Conservation (phyloP, 2,113 vertebrate genomes). For the Polyodon spathula region DNA sequence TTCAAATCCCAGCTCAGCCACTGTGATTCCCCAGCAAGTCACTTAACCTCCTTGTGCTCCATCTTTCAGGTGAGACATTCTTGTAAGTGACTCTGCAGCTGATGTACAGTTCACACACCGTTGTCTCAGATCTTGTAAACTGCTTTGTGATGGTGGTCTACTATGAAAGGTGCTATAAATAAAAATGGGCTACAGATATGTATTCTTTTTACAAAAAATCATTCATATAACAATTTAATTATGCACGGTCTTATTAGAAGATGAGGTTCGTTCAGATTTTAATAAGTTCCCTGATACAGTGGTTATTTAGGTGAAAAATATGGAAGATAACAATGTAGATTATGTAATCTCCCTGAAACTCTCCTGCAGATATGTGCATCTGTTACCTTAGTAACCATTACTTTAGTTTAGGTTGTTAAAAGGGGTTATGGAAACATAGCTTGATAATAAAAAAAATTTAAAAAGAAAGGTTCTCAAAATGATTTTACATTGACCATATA, state of each 20-base stretch:
- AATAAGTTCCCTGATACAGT: not conserved
- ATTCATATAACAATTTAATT: not conserved
- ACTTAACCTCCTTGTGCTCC: too few relatives aligned
- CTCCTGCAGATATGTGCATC: not conserved
- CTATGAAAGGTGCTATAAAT: too few relatives aligned
- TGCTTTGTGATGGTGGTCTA: too few relatives aligned
- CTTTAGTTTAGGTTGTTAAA: conserved; percentile 29
- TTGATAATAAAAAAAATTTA: conserved; percentile 27
- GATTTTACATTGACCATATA: conserved; percentile 5
- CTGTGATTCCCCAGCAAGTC: too few relatives aligned
- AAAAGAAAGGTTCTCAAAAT: conserved; percentile 6
- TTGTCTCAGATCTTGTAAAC: too few relatives aligned
- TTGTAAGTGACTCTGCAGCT: too few relatives aligned
- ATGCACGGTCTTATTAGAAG: not conserved
- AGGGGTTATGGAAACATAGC: conserved; percentile 24
- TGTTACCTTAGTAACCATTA: conserved; percentile 34
- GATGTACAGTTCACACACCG: too few relatives aligned
- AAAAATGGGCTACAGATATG: not conserved
- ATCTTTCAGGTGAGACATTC: too few relatives aligned
- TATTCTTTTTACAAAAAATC: not conserved
- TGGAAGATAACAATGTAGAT: not conserved
- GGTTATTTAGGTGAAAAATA: not conserved
- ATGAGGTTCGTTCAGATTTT: not conserved
- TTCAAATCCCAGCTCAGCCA: too few relatives aligned
- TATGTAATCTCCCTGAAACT: not conserved